Evolutionary conservation across 2,888 invertebrate genomes (phyloP).

Genomic region (Byasa hedistus): DNA sequence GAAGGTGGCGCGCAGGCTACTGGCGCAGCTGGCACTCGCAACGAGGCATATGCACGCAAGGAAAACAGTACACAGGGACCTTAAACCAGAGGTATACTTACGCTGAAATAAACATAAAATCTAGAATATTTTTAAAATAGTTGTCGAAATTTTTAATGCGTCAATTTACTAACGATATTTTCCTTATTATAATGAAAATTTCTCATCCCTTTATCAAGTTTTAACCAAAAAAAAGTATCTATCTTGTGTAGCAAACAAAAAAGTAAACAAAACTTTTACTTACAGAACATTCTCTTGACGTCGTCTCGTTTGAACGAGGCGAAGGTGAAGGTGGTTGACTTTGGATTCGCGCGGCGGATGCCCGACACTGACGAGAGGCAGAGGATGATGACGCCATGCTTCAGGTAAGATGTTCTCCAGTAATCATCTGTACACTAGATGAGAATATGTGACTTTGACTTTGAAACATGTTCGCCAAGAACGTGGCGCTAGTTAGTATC

Average conservation of each 20-base stretch:
- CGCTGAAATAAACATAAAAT: not conserved
- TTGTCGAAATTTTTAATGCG: too few relatives aligned
- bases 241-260: too few relatives aligned
- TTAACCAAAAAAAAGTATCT: too few relatives aligned
- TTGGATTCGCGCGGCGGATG: conserved; percentile 92
- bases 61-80: conserved; percentile 93
- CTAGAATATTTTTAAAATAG: not conserved
- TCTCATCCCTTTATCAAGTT: too few relatives aligned
- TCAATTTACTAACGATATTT: too few relatives aligned
- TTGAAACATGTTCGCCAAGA: too few relatives aligned
- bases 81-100: conserved; percentile 91
- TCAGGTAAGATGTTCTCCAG: conserved; percentile 76
- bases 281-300: conserved; percentile 69
- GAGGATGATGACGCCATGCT: conserved; percentile 90
- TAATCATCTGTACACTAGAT: too few relatives aligned
- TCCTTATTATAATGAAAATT: too few relatives aligned
- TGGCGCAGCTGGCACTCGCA: conserved; percentile 90
- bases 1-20: conserved; percentile 86
- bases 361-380: conserved; percentile 53
- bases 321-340: conserved; percentile 93
- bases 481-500: too few relatives aligned
- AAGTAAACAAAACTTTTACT: conserved; percentile 12
- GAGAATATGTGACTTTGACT: too few relatives aligned
- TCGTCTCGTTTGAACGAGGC: conserved; percentile 56
- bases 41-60: conserved; percentile 91